phyloP scores from a whole-genome alignment of 2,113 vertebrate genomes.

The Anseranas semipalmata region DNA sequence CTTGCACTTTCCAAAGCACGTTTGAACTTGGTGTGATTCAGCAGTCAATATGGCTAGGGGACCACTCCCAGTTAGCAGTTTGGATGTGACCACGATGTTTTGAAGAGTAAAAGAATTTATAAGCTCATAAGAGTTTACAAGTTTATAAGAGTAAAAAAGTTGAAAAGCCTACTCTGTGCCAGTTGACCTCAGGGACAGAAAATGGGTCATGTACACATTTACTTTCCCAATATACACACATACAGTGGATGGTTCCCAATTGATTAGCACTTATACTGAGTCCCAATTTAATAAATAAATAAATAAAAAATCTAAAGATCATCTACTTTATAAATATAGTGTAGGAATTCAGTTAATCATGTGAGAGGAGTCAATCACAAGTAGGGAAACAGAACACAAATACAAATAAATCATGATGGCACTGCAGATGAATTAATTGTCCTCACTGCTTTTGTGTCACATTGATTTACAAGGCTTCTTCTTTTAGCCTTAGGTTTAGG shows the following conservation, averaged over 20 bases:
- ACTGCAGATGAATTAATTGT: slow-evolving; percentile 11
- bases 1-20: background rate
- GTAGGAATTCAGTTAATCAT: background rate
- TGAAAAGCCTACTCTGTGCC: background rate
- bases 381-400: background rate
- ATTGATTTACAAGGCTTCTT: slow-evolving; percentile 17
- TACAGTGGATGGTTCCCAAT: background rate
- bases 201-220: background rate
- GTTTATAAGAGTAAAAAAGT: background rate
- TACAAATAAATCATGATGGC: slow-evolving; percentile 1
- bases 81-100: background rate
- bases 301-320: background rate
- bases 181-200: background rate
- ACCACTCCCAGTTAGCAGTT: background rate
- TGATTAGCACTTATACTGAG: background rate
- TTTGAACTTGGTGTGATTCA: background rate
- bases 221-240: background rate
- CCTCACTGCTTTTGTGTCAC: background rate
- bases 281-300: background rate
- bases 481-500: background rate
- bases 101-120: background rate
- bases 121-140: no score
- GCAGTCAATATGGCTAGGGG: background rate
- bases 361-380: background rate
- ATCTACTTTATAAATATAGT: background rate